Conservation (phyloP, 2,888 invertebrate species). For the Phortica magna region DNA sequence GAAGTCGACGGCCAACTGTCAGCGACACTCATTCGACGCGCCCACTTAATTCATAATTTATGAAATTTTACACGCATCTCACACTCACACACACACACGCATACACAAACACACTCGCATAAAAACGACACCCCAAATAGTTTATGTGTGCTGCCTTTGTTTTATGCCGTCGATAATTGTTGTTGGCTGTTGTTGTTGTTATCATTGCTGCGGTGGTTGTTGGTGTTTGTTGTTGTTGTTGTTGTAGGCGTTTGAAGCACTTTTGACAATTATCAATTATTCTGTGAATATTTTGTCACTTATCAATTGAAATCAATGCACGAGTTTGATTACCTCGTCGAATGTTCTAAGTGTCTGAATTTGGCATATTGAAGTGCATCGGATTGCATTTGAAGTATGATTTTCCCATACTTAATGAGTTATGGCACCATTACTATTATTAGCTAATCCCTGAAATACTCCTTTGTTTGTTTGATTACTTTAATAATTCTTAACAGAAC, state of each 20-base stretch:
- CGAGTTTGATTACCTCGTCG: constrained; percentile 4
- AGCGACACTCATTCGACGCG: neutral
- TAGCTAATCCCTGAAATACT: too few species aligned
- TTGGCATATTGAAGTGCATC: constrained; percentile 19
- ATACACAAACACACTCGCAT: too few species aligned
- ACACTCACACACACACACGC: constrained; percentile 32
- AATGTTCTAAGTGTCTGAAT: neutral
- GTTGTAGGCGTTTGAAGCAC: neutral
- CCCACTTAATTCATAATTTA: constrained; percentile 57
- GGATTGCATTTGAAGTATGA: neutral
- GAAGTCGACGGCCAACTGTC: neutral
- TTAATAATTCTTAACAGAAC: too few species aligned
- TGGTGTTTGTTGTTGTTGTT: neutral
- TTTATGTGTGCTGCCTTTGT: neutral
- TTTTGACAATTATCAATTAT: neutral
- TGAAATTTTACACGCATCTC: constrained; percentile 69
- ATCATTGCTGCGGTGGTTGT: neutral
- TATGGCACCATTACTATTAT: too few species aligned
- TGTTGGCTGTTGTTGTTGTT: neutral
- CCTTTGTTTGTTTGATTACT: too few species aligned
- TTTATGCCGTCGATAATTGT: neutral
- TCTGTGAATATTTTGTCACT: neutral
- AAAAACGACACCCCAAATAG: neutral
- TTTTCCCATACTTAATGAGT: too few species aligned
- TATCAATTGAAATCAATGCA: constrained; percentile 2